Conservation (phyloP, 1,140 invertebrate species). For the Oppia nitens region DNA sequence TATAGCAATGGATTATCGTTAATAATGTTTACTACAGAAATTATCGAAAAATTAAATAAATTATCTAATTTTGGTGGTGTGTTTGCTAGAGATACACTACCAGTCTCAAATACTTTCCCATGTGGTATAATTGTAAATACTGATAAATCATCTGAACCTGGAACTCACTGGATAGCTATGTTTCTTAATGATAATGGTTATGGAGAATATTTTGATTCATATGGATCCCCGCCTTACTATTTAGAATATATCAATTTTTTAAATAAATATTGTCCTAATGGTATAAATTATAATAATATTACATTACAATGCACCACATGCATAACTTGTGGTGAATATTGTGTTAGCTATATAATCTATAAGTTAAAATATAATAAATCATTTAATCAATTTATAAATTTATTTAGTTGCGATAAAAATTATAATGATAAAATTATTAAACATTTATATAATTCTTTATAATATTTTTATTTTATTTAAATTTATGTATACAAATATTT, state of each 20-base stretch:
- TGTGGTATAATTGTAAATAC: not conserved
- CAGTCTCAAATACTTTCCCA: not conserved
- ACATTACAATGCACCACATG: not conserved
- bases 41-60: conserved; percentile 1
- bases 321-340: not conserved
- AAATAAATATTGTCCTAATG: not conserved
- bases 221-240: not conserved
- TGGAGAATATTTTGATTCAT: conserved; percentile 11
- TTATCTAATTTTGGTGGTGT: not conserved
- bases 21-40: not conserved
- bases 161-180: conserved; percentile 17
- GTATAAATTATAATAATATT: not conserved
- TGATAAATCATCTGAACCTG: not conserved
- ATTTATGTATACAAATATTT: too few species aligned
- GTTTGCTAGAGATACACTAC: not conserved
- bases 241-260: not conserved
- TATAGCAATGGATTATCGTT: conserved; percentile 11
- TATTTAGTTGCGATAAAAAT: too few species aligned
- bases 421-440: too few species aligned
- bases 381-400: too few species aligned
- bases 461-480: too few species aligned
- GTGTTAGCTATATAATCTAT: not conserved
- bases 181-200: not conserved
- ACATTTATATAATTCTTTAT: too few species aligned
- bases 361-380: too few species aligned